Conservation (phyloP, 2,113 vertebrate genomes). For the Microtus oregoni region DNA sequence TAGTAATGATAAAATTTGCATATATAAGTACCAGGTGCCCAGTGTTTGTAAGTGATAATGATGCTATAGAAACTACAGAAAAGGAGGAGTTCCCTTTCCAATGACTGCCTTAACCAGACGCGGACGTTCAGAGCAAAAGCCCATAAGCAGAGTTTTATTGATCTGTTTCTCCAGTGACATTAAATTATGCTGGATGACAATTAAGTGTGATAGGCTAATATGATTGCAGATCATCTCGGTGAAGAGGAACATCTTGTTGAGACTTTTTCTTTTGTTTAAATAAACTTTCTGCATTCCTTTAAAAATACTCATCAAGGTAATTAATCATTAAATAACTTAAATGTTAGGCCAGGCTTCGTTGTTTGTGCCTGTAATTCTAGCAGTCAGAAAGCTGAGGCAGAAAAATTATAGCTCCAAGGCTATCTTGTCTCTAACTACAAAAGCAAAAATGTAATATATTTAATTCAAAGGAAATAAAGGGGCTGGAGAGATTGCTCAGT, state of each 20-base stretch:
- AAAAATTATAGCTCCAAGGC: neutral
- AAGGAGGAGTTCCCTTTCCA: neutral
- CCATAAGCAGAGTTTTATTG: neutral
- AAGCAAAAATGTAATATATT: neutral
- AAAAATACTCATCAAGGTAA: neutral
- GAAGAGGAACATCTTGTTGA: neutral
- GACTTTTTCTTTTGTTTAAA: neutral
- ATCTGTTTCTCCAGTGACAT: conserved; percentile 12
- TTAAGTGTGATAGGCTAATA: neutral
- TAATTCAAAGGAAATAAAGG: neutral
- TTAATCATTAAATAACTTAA: neutral
- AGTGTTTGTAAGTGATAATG: conserved; percentile 38
- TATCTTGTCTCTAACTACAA: neutral
- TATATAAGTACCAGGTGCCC: neutral
- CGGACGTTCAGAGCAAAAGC: conserved; percentile 23
- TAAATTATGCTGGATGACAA: conserved; percentile 32
- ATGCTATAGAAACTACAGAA: neutral
- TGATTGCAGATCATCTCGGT: neutral
- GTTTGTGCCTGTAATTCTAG: neutral
- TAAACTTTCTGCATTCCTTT: conserved; percentile 4
- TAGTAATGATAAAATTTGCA: conserved; percentile 11
- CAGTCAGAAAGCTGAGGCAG: neutral
- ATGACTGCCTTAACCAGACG: neutral
- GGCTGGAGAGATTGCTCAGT: neutral
- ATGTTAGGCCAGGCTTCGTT: neutral